Percentiles rank a stretch among this genome's conserved stretches.
Conservation (phyloP, 1,140 invertebrate genomes). For the Ceratina calcarata region DNA sequence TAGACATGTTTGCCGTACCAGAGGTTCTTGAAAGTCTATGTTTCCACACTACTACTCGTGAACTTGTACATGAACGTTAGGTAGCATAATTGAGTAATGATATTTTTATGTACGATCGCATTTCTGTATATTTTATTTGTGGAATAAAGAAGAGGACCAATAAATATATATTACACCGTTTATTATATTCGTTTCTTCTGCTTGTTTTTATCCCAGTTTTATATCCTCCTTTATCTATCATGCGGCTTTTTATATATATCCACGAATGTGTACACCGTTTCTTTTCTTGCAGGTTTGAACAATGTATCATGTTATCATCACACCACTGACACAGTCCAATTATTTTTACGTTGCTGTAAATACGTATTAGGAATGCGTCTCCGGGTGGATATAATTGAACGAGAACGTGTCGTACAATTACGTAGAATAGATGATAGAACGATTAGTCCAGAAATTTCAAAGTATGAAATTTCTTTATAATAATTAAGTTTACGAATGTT, state of each 20-base stretch:
- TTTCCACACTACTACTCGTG: constrained; percentile 25
- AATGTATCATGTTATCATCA: constrained; percentile 41
- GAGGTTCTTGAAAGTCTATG: constrained; percentile 10
- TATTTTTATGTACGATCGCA: constrained; percentile 66
- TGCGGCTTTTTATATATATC: constrained; percentile 55
- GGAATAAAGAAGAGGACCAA: constrained; percentile 72
- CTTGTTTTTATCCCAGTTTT: constrained; percentile 67
- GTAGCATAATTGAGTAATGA: constrained; percentile 43
- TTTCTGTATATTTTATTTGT: constrained; percentile 75
- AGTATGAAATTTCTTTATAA: neutral
- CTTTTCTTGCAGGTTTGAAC: constrained; percentile 58
- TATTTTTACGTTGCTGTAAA: constrained; percentile 52
- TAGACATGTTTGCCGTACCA: neutral
- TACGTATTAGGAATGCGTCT: constrained; percentile 38
- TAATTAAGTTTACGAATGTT: neutral
- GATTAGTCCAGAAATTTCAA: neutral
- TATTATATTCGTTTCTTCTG: constrained; percentile 64
- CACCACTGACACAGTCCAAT: constrained; percentile 34
- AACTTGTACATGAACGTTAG: constrained; percentile 48
- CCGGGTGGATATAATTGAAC: constrained; percentile 11
- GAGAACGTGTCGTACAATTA: constrained; percentile 22
- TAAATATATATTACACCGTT: constrained; percentile 50
- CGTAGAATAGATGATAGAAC: constrained; percentile 32
- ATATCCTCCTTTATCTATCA: constrained; percentile 46
- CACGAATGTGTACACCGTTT: constrained; percentile 45